These are phyloP conservation scores for Lethrus apterus DNA, from an alignment of 1,140 invertebrate species.

Conservation along the genomic window DNA sequence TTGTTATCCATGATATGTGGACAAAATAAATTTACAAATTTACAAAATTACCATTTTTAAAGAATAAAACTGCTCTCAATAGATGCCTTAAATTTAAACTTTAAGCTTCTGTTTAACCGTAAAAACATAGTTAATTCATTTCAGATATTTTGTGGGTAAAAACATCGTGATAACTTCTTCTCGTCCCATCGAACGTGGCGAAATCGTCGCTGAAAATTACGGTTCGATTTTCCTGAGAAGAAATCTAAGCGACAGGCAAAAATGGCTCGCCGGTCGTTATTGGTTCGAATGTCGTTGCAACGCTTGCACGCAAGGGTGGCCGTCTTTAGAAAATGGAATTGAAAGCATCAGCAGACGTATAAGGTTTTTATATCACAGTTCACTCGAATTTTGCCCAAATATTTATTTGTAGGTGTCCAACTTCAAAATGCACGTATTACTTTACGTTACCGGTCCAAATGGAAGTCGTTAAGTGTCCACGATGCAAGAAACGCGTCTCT, in stretches of 20 bases:
- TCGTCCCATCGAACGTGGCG: slow-evolving; percentile 53
- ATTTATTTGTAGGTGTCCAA: slow-evolving; percentile 48
- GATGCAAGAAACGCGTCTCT: slow-evolving; percentile 47
- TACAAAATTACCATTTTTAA: too few species aligned
- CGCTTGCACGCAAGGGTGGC: slow-evolving; percentile 73
- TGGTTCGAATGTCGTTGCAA: slow-evolving; percentile 72
- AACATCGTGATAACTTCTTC: slow-evolving; percentile 63
- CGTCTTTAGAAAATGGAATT: slow-evolving; percentile 50
- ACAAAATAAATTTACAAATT: too few species aligned
- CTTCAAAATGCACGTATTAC: slow-evolving; percentile 45
- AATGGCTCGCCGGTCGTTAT: slow-evolving; percentile 62
- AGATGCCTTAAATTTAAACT: not conserved
- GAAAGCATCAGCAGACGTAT: slow-evolving; percentile 23
- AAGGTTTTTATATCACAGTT: slow-evolving; percentile 17
- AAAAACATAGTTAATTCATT: slow-evolving; percentile 17
- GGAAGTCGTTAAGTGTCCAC: slow-evolving; percentile 46
- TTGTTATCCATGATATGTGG: too few species aligned
- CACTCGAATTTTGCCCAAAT: not conserved
- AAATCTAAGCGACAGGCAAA: slow-evolving; percentile 52
- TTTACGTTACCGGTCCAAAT: slow-evolving; percentile 42
- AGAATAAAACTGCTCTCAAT: not conserved
- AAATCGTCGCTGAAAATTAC: slow-evolving; percentile 76
- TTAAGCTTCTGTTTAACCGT: slow-evolving; percentile 2
- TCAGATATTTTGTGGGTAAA: slow-evolving; percentile 67
- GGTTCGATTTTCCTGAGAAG: slow-evolving; percentile 71